Conservation (phyloP, 2,797 vertebrate species). For the Macroramphosus scolopax region DNA sequence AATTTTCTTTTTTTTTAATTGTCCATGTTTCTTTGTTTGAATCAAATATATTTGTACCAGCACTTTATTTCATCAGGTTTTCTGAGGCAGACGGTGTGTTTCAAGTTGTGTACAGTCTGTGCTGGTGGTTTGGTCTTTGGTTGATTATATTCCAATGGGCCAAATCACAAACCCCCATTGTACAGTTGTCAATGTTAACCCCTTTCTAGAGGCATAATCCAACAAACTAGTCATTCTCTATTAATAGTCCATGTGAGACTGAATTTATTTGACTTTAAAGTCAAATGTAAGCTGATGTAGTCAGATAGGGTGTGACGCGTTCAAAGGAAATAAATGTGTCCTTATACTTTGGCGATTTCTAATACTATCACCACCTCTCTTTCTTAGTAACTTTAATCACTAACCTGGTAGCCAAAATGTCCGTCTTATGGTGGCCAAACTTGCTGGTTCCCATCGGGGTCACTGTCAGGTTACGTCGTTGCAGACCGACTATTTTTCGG, state of each 20-base stretch:
- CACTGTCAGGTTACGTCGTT: constrained; percentile 65
- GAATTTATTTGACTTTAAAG: constrained; percentile 50
- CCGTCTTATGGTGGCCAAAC: constrained; percentile 59
- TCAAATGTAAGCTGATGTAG: constrained; percentile 51
- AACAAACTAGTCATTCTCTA: constrained; percentile 51
- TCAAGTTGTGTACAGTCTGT: constrained; percentile 63
- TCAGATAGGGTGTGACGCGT: constrained; percentile 59
- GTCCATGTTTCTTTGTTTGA: constrained; percentile 69
- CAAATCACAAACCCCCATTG: constrained; percentile 59
- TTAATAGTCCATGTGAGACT: constrained; percentile 60
- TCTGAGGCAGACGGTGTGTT: constrained; percentile 59
- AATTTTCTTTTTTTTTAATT: constrained; percentile 47
- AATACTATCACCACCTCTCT: constrained; percentile 62
- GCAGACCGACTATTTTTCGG: constrained; percentile 75
- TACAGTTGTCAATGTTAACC: constrained; percentile 49
- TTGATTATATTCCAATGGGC: constrained; percentile 59
- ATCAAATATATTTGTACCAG: constrained; percentile 74
- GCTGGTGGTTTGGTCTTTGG: constrained; percentile 59
- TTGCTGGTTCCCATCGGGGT: constrained; percentile 57
- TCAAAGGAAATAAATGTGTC: constrained; percentile 62
- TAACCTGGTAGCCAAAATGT: constrained; percentile 65
- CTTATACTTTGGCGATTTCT: constrained; percentile 62
- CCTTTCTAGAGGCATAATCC: constrained; percentile 46
- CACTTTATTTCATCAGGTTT: constrained; percentile 81
- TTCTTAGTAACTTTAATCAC: constrained; percentile 75